These are phyloP conservation scores for Brachionus sp. DNA, from an alignment of 1,140 invertebrate species.

Conservation along the genomic window DNA sequence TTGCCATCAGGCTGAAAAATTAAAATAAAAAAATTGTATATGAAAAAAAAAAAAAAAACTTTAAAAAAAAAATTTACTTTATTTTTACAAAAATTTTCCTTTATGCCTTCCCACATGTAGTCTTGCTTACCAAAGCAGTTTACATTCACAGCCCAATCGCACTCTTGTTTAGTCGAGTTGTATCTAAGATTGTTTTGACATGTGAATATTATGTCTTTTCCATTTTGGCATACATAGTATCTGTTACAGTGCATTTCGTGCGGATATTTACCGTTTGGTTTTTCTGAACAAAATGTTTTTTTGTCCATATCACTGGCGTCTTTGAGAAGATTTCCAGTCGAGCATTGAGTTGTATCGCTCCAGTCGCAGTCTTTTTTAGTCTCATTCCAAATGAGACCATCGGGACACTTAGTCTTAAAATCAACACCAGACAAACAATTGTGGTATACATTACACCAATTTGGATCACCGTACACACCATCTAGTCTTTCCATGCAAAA, in stretches of 20 bases:
- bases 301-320: conserved; percentile 19
- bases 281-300: conserved; percentile 35
- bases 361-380: conserved; percentile 45
- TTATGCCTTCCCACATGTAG: conserved; percentile 46
- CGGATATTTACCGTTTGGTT: conserved; percentile 44
- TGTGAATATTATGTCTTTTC: conserved; percentile 40
- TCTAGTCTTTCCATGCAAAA: conserved; percentile 44
- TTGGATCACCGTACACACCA: conserved; percentile 40
- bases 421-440: conserved; percentile 45
- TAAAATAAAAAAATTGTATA: neutral
- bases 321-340: conserved; percentile 22
- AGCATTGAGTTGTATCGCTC: conserved; percentile 39
- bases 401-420: conserved; percentile 41
- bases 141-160: conserved; percentile 45
- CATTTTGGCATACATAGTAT: conserved; percentile 45
- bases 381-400: conserved; percentile 39
- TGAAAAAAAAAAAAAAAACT: neutral
- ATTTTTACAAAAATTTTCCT: conserved; percentile 43
- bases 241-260: conserved; percentile 46
- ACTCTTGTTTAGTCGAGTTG: conserved; percentile 23
- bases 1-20: conserved; percentile 42
- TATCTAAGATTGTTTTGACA: conserved; percentile 46
- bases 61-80: conserved; percentile 11
- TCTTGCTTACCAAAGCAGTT: conserved; percentile 45
- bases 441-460: conserved; percentile 45